phyloP scores from a whole-genome alignment of 1,140 invertebrate species.

The Diachasma alloeum region DNA sequence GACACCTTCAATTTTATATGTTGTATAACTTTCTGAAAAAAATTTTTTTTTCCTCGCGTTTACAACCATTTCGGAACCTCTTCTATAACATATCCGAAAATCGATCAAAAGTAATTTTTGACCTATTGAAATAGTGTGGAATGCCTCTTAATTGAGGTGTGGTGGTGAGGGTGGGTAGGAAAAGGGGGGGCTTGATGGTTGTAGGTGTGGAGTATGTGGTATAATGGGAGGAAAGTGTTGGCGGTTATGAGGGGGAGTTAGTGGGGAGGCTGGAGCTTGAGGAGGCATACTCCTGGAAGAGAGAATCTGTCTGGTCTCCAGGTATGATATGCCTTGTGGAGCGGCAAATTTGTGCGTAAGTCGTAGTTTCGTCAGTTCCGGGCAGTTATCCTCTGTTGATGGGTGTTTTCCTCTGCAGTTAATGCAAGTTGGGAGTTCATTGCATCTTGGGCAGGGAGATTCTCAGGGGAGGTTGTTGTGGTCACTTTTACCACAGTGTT shows the following conservation, averaged over 20 bases:
- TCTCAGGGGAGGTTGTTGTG: neutral
- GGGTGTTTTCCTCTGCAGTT: neutral
- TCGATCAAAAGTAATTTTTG: no score
- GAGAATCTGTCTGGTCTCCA: neutral
- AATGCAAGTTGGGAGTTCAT: neutral
- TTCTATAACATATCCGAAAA: no score
- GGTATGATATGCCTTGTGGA: neutral
- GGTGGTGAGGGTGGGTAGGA: no score
- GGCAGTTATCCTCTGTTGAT: neutral
- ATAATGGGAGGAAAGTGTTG: neutral
- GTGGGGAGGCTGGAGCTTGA: neutral
- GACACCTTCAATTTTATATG: no score
- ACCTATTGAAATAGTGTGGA: no score
- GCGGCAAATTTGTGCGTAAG: neutral
- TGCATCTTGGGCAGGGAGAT: neutral
- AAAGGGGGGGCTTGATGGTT: neutral
- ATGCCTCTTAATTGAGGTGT: no score
- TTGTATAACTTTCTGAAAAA: no score
- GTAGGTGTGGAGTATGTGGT: neutral
- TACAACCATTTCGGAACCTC: no score
- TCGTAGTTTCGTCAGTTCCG: neutral
- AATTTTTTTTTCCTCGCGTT: no score
- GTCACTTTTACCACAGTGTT: neutral
- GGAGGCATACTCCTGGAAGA: neutral
- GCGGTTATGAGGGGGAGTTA: neutral